Conservation (phyloP, 2,888 invertebrate genomes). For the Chorisops tibialis region DNA sequence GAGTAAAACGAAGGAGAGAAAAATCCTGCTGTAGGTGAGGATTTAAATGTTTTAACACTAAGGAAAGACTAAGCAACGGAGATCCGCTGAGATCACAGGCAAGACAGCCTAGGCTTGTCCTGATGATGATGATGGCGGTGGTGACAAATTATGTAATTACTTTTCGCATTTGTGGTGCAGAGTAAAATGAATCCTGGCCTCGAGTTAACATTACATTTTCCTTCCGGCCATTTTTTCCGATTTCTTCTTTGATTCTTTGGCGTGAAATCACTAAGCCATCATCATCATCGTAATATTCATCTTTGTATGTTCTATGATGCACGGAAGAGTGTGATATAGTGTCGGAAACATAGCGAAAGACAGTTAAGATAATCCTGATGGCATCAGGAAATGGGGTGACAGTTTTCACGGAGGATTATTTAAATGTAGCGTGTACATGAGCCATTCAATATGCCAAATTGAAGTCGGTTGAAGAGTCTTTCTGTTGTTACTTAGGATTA, state of each 20-base stretch:
- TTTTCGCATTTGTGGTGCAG: conserved; percentile 14
- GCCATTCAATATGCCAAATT: conserved; percentile 8
- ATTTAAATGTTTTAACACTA: conserved; percentile 7
- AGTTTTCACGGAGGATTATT: conserved; percentile 17
- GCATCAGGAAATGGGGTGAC: conserved; percentile 20
- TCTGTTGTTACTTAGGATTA: conserved; percentile 22
- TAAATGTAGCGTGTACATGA: conserved; percentile 2
- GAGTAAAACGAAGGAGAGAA: not conserved
- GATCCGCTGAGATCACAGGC: conserved; percentile 8
- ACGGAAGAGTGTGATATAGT: no score
- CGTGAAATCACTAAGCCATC: no score
- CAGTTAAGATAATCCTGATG: conserved; percentile 10
- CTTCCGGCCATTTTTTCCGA: not conserved
- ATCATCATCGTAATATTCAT: no score
- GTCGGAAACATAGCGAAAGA: no score
- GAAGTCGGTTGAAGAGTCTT: conserved; percentile 8
- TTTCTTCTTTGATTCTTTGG: no score
- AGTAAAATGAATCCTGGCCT: conserved; percentile 7
- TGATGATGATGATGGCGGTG: not conserved
- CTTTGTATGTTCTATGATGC: no score
- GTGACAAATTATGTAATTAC: conserved; percentile 19
- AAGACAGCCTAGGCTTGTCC: no score
- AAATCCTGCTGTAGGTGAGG: conserved; percentile 3
- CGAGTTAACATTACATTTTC: not conserved
- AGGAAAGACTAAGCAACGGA: not conserved